Percentiles rank a stretch among this genome's conserved stretches.
Evolutionary conservation across 2,113 vertebrate genomes (phyloP).

Genomic region (Myodes glareolus): DNA sequence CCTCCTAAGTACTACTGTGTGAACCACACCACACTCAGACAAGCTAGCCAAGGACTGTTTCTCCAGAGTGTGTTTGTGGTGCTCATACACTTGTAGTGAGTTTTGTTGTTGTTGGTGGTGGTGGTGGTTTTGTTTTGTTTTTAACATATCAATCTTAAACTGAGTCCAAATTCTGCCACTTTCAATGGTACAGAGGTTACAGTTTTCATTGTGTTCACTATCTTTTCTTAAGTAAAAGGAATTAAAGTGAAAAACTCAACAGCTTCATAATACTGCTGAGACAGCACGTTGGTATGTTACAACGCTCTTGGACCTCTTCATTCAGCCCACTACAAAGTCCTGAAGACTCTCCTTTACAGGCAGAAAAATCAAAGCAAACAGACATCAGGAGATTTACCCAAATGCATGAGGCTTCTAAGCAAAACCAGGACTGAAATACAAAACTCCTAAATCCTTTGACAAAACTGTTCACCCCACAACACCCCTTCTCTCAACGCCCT

Average conservation of each 20-base stretch:
- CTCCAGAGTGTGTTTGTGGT: fast-evolving
- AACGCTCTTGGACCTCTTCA: neutral
- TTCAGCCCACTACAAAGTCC: neutral
- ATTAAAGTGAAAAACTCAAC: neutral
- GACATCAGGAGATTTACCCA: neutral
- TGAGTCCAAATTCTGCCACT: neutral
- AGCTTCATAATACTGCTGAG: neutral
- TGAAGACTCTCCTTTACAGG: neutral
- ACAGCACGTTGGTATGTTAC: neutral
- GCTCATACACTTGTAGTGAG: fast-evolving
- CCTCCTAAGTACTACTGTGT: neutral
- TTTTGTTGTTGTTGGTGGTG: no score
- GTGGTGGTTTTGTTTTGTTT: neutral
- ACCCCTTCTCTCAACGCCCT: neutral
- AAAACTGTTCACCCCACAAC: neutral
- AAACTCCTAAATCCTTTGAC: neutral
- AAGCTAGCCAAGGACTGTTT: neutral
- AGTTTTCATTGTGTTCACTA: neutral
- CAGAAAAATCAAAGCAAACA: neutral
- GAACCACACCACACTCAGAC: fast-evolving
- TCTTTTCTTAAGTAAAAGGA: neutral
- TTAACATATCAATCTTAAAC: neutral
- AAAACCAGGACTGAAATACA: neutral
- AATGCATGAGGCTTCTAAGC: neutral
- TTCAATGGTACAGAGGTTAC: neutral